Evolutionary conservation across 2,797 vertebrate genomes (phyloP).

Genomic region (Pygocentrus nattereri): DNA sequence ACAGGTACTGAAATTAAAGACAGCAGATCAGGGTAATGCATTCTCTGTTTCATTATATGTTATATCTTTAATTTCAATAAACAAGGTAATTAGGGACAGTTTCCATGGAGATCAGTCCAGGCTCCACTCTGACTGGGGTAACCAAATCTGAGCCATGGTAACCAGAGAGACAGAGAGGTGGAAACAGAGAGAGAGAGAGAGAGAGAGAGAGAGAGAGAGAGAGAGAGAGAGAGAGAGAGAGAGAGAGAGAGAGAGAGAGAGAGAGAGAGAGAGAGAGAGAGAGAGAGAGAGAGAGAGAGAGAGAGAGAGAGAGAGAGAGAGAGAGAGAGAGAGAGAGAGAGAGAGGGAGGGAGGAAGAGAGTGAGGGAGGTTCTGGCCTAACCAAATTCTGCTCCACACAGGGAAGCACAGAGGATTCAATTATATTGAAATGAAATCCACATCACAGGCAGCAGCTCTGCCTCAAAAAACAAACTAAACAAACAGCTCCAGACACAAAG

Average conservation of each 20-base stretch:
- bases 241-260: neutral
- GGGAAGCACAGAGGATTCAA: slow-evolving; percentile 77
- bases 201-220: slow-evolving; percentile 52
- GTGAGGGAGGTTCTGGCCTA: slow-evolving; percentile 77
- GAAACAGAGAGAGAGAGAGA: neutral
- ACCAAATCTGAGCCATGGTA: slow-evolving; percentile 72
- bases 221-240: too few relatives aligned
- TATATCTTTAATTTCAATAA: slow-evolving; percentile 89
- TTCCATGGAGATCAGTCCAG: slow-evolving; percentile 78
- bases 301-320: slow-evolving; percentile 26
- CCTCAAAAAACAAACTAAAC: slow-evolving; percentile 44
- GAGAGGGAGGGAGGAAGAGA: slow-evolving; percentile 50
- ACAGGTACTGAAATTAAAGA: slow-evolving; percentile 82
- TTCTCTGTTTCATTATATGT: slow-evolving; percentile 84
- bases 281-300: slow-evolving; percentile 32
- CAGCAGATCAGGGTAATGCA: slow-evolving; percentile 81
- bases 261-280: neutral
- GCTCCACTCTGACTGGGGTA: slow-evolving; percentile 79
- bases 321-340: neutral
- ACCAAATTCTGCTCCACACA: slow-evolving; percentile 78
- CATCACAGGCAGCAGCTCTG: slow-evolving; percentile 67
- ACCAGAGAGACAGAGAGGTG: neutral
- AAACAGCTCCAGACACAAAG: slow-evolving; percentile 63
- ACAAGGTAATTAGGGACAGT: slow-evolving; percentile 84
- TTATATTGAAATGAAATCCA: slow-evolving; percentile 85